phyloP scores from a whole-genome alignment of 2,888 invertebrate species.

The Tenthredo livida region DNA sequence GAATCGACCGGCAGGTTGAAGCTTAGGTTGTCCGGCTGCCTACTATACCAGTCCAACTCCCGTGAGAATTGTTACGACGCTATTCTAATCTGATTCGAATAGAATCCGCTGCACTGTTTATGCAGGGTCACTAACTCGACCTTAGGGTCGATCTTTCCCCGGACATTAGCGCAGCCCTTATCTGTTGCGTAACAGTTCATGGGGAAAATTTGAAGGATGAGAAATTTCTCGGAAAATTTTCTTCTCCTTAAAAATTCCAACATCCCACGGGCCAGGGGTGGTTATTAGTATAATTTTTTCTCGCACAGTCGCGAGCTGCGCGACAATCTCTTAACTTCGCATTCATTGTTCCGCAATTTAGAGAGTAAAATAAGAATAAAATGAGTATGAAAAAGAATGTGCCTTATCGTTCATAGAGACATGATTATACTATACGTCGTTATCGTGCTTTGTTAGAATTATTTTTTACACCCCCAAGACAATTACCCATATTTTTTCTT shows the following conservation, averaged over 20 bases:
- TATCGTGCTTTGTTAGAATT: background rate
- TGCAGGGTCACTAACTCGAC: conserved; percentile 40
- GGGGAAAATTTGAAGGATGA: background rate
- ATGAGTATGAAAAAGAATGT: background rate
- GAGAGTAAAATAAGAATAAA: background rate
- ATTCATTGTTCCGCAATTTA: background rate
- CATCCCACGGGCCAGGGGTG: conserved; percentile 27
- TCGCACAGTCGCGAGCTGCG: background rate
- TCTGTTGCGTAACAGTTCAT: conserved; percentile 22
- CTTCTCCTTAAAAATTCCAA: background rate
- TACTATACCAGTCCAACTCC: background rate
- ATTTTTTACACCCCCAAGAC: background rate
- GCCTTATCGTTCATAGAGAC: background rate
- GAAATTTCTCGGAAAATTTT: background rate
- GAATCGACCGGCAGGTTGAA: conserved; percentile 35
- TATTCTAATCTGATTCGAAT: conserved; percentile 32
- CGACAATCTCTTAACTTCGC: background rate
- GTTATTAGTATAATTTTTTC: conserved; percentile 38
- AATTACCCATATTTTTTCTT: background rate
- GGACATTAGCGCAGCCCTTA: conserved; percentile 14
- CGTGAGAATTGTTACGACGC: conserved; percentile 11
- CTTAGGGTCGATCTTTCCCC: conserved; percentile 19
- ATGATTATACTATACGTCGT: background rate
- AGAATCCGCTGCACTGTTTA: conserved; percentile 23
- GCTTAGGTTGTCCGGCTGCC: conserved; percentile 17